Base-by-base conservation (phyloP, 2,888 invertebrate genomes). In the Heliconius cydno region DNA sequence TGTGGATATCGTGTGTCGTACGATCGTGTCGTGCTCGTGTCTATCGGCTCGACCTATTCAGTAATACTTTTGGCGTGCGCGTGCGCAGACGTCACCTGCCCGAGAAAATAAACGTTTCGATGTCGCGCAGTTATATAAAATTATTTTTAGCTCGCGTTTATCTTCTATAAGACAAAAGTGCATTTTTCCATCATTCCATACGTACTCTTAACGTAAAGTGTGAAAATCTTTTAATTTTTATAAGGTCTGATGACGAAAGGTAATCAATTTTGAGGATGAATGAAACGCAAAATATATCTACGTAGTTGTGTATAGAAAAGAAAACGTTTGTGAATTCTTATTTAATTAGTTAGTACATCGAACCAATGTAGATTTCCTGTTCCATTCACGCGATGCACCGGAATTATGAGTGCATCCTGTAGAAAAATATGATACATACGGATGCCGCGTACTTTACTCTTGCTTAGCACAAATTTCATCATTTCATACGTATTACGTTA, bases 301-400 rank as follows among this genome's bases (percentile, higher is more conserved):
- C 57, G n/a, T 12, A 13, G 19, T 34, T 34, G 34, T 34, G 34
- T 70, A 25, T 9, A 60, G 73, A 73, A 73, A 73, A 38, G 73
- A 73, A 73, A 73, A 73, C 60, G 60, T 34, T 73, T 13, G 34
- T 60, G 73, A 34, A 73, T 60, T 25, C 60, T 6, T 34, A n/a
- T 60, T 46, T 41, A 75, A 75, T 67, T 46, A 68, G 57, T 67
- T 46, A 52, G 57, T 77, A 65, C 41, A 19, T 34, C 12, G 65
- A 65, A 60, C 80, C 74, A 73, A 75, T 83, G 86, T 87, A 88
- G 90, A 92, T 92, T 93, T 92, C 93, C 91, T 92, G 92, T 92
- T 92, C 90, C 87, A 86, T 88, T 85, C 87, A 87, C 86, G 89
- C 84, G 84, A 85, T 84, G 82, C 83, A 76, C 81, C 83, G 84